A percentile compares a stretch with the other conserved stretches of the same genome.
Evolutionary conservation across 92 coral and sea anemone species (phyloP).

Genomic region (Palythoa heliodiscus): DNA sequence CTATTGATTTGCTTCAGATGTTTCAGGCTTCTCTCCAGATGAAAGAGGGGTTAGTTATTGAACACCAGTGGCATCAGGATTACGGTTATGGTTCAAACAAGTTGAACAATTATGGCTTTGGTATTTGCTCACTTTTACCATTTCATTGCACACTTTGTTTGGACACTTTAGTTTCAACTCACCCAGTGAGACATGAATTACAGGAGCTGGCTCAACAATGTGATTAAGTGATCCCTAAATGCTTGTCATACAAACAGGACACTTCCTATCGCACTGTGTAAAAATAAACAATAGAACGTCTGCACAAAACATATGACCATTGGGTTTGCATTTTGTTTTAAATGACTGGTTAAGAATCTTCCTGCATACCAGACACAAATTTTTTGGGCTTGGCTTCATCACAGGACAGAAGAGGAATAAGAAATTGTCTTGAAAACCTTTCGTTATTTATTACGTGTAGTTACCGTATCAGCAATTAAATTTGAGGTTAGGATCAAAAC

Average conservation of each 20-base stretch:
- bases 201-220: conserved; percentile 21
- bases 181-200: conserved; percentile 12
- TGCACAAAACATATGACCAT: conserved; percentile 20
- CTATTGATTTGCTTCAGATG: conserved; percentile 11
- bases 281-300: conserved; percentile 7
- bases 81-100: conserved; percentile 7
- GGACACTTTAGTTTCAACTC: conserved; percentile 9
- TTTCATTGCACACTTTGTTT: conserved; percentile 4
- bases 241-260: conserved; percentile 2
- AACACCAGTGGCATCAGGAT: neutral
- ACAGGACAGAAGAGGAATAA: conserved; percentile 1
- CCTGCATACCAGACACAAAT: conserved; percentile 8
- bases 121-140: conserved; percentile 7
- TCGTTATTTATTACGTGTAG: neutral
- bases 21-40: conserved; percentile 13
- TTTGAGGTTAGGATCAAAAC: neutral
- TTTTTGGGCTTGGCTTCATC: conserved; percentile 1
- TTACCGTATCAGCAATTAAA: neutral
- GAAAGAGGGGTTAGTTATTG: neutral
- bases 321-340: conserved; percentile 24
- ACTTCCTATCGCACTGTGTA: neutral
- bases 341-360: conserved; percentile 23
- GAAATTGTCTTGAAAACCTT: neutral
- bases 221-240: neutral
- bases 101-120: conserved; percentile 7